A percentile compares a stretch with the other conserved stretches of the same genome.
These are phyloP conservation scores for Zophobas morio DNA, from an alignment of 1,140 invertebrate species.

Conservation along the genomic window DNA sequence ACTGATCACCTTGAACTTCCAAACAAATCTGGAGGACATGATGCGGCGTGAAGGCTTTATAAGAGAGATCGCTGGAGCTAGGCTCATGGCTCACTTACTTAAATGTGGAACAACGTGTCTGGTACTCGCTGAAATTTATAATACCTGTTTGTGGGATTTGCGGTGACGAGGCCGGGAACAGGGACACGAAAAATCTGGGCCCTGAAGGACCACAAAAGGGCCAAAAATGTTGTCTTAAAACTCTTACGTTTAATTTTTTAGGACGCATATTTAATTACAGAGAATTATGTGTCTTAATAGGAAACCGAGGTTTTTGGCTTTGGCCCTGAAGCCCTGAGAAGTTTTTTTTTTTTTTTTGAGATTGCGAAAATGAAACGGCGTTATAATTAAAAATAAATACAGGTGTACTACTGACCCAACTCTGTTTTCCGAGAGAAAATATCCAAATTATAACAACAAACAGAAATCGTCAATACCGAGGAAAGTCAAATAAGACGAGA, in stretches of 20 bases:
- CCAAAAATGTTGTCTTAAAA: no score
- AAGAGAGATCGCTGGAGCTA: slow-evolving; percentile 53
- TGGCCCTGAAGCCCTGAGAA: neutral
- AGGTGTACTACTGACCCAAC: slow-evolving; percentile 7
- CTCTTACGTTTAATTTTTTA: no score
- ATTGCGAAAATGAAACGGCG: neutral
- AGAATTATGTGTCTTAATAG: no score
- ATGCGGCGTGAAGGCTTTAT: slow-evolving; percentile 57
- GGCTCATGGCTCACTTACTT: slow-evolving; percentile 40
- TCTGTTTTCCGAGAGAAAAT: slow-evolving; percentile 16
- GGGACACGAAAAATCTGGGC: neutral
- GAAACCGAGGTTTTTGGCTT: neutral
- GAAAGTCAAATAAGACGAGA: slow-evolving; percentile 28
- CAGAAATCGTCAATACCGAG: slow-evolving; percentile 23
- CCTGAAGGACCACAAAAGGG: no score
- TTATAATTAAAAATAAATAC: slow-evolving; percentile 29
- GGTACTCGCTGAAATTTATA: slow-evolving; percentile 40
- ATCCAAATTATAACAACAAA: slow-evolving; percentile 34
- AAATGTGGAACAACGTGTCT: slow-evolving; percentile 58
- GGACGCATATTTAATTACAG: no score
- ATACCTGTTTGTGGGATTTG: slow-evolving; percentile 25
- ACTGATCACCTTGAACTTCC: slow-evolving; percentile 60
- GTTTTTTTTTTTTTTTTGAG: neutral
- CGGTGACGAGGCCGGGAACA: slow-evolving; percentile 21
- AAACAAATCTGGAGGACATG: slow-evolving; percentile 57